Conservation (phyloP, 1,140 invertebrate genomes). For the Leptinotarsa undecemlineata region DNA sequence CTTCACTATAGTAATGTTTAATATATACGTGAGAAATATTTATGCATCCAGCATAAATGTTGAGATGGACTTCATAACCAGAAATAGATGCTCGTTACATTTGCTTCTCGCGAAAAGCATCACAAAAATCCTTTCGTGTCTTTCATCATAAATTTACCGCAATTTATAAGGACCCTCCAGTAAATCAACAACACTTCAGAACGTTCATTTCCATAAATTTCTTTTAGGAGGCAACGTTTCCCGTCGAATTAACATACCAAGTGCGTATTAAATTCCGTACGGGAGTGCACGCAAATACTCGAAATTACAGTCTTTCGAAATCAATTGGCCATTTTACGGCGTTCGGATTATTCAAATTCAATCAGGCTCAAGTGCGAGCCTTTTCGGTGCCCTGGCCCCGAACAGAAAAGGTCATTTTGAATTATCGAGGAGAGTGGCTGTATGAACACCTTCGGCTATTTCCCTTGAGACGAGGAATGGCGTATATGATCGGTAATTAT, state of each 20-base stretch:
- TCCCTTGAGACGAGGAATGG: no score
- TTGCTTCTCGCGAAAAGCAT: no score
- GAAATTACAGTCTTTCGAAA: not conserved
- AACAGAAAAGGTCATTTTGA: conserved; percentile 1
- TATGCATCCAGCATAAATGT: no score
- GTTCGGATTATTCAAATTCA: conserved; percentile 6
- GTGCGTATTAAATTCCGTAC: not conserved
- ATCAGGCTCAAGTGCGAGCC: not conserved
- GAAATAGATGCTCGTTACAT: no score
- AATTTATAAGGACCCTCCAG: not conserved
- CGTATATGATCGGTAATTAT: no score
- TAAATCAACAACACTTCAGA: not conserved
- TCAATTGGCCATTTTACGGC: not conserved
- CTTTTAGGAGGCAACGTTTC: not conserved
- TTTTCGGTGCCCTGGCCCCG: conserved; percentile 6
- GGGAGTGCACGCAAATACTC: not conserved
- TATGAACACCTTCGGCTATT: no score
- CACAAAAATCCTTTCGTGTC: no score
- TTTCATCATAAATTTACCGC: not conserved
- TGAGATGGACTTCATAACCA: no score
- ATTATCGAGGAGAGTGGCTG: conserved; percentile 5
- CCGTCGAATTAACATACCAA: not conserved
- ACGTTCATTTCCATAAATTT: conserved; percentile 4
- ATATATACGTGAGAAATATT: no score
- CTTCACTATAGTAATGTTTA: no score